Percentiles rank a stretch among this genome's conserved stretches.
These are phyloP conservation scores for Ophraella communa DNA, from an alignment of 2,888 invertebrate genomes.

Conservation along the genomic window DNA sequence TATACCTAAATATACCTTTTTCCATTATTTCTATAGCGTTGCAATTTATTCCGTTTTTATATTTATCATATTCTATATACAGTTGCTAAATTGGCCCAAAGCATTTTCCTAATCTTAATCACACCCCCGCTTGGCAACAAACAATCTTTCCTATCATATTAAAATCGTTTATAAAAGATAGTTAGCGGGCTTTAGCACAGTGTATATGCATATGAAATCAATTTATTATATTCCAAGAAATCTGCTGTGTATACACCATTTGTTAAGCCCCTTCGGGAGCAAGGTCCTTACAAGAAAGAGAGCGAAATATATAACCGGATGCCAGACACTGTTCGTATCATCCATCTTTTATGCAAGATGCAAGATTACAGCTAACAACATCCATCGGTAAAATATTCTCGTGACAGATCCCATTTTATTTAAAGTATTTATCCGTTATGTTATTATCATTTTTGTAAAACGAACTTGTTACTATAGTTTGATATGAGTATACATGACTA, in stretches of 20 bases:
- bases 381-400: slow-evolving; percentile 1
- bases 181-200: slow-evolving; percentile 25
- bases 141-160: slow-evolving; percentile 9
- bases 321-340: slow-evolving; percentile 12
- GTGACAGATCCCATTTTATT: neutral
- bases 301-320: slow-evolving; percentile 3
- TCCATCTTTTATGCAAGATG: slow-evolving; percentile 19
- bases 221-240: slow-evolving; percentile 39
- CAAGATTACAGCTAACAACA: slow-evolving; percentile 4
- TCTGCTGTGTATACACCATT: slow-evolving; percentile 37
- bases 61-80: neutral
- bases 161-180: slow-evolving; percentile 29
- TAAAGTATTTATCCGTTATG: neutral
- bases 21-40: neutral
- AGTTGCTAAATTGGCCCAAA: neutral
- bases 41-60: too few species aligned
- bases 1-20: too few species aligned
- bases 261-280: slow-evolving; percentile 33
- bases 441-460: neutral
- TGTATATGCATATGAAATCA: slow-evolving; percentile 38
- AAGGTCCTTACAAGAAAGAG: slow-evolving; percentile 19
- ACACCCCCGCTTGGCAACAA: neutral
- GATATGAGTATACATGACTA: too few species aligned
- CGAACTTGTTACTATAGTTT: neutral
- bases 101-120: neutral